These are phyloP conservation scores for Coenobita brevimanus DNA, from an alignment of 1,140 invertebrate genomes.

Conservation along the genomic window DNA sequence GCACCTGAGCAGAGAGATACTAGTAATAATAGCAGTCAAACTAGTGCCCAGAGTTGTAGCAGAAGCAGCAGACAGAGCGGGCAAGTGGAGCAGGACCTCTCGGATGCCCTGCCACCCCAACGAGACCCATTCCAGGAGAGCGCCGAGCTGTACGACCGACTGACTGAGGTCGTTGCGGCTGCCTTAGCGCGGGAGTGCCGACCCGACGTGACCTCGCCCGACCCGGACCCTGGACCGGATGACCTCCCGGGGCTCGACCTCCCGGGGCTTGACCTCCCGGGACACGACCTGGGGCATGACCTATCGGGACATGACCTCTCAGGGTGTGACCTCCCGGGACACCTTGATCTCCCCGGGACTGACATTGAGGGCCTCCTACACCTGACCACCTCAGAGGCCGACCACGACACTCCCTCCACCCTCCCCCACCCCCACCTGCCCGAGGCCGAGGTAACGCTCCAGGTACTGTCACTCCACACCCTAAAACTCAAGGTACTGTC, in stretches of 20 bases:
- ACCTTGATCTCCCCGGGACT: not conserved
- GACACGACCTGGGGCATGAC: no score
- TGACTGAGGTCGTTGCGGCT: conserved; percentile 58
- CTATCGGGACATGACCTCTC: not conserved
- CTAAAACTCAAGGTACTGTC: no score
- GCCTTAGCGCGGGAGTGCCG: conserved; percentile 43
- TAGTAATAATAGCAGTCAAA: conserved; percentile 40
- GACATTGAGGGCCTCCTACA: conserved; percentile 26
- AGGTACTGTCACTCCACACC: conserved; percentile 41
- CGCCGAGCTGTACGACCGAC: conserved; percentile 51
- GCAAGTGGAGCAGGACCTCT: conserved; percentile 11
- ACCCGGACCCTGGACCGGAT: no score
- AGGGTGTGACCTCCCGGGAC: conserved; percentile 22
- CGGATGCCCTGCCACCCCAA: not conserved
- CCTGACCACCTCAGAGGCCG: conserved; percentile 50
- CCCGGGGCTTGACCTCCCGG: no score
- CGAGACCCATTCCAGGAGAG: conserved; percentile 45
- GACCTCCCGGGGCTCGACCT: no score
- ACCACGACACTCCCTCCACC: conserved; percentile 57
- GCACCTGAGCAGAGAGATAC: conserved; percentile 45
- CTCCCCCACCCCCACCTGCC: conserved; percentile 48
- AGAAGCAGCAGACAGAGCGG: conserved; percentile 52
- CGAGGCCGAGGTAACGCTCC: conserved; percentile 58
- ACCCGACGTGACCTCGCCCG: conserved; percentile 25
- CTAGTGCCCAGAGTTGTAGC: conserved; percentile 46